phyloP scores from a whole-genome alignment of 2,797 vertebrate species.

The Lagorchestes hirsutus region DNA sequence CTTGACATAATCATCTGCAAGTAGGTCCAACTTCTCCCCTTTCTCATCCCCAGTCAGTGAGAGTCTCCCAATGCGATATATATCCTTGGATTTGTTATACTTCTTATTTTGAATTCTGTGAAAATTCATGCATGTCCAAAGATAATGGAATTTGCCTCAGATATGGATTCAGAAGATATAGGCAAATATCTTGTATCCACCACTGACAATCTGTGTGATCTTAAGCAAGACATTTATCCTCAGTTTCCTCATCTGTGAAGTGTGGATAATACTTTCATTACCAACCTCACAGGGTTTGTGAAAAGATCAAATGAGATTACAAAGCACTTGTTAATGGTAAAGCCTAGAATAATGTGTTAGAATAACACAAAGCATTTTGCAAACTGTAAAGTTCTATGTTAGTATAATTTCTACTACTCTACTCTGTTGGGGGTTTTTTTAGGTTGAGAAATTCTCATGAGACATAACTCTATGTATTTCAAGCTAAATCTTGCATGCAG shows the following conservation, averaged over 20 bases:
- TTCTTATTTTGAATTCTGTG: neutral
- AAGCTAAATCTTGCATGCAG: neutral
- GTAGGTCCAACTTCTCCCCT: neutral
- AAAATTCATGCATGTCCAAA: constrained; percentile 18
- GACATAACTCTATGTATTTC: constrained; percentile 24
- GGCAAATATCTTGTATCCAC: neutral
- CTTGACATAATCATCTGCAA: neutral
- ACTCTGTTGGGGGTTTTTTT: neutral
- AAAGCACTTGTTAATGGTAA: neutral
- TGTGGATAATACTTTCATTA: neutral
- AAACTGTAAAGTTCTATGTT: neutral
- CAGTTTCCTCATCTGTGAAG: neutral
- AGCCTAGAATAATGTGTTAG: neutral
- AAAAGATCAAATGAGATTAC: neutral
- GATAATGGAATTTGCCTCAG: neutral
- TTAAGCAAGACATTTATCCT: neutral
- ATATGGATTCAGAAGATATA: neutral
- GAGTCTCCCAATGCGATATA: neutral
- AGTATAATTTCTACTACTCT: neutral
- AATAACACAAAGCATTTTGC: neutral
- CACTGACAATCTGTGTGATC: neutral
- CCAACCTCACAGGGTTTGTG: neutral
- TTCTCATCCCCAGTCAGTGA: neutral
- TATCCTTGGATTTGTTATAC: neutral
- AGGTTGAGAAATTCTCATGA: neutral